Evolutionary conservation across 2,888 invertebrate genomes (phyloP), one percentile per base, ranked within the genome.

Genomic region (Parnassius orleans): DNA sequence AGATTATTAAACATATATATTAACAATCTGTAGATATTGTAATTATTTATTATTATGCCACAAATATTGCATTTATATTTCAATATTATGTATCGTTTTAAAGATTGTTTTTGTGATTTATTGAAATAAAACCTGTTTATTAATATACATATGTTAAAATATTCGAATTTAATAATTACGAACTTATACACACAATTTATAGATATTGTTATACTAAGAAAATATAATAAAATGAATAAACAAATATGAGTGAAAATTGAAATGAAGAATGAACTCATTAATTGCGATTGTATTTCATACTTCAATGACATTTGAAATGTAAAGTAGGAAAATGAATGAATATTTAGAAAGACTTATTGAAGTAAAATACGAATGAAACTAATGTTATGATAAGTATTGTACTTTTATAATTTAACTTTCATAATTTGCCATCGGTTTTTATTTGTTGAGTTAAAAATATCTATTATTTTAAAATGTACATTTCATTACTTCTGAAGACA

Each of bases 121-220:
- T 85, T 78, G 81, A 88, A 88, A 90, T 90, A 90, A 90, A 90
- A 89, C 89, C 81, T 86, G 90, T 91, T 90, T 91, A 91, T 91
- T 91, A 91, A 91, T 90, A 91, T 91, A 92, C 90, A 91, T 91
- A 90, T 92, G 91, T 91, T 91, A 91, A 91, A 91, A 91, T 91
- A 91, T 91, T 91, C 91, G 91, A 91, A 91, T 91, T 91, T 91
- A 91, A 91, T 91, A 91, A 91, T 91, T 91, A 91, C 90, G 91
- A 91, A 91, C 91, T 91, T 91, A 91, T 91, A 91, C 91, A 91
- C 84, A 89, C 91, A 86, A 91, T 91, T 91, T 91, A 91, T 91
- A 91, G 91, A 90, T 91, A 91, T 90, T 91, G 90, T 88, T 90
- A 91, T 91, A 91, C 88, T 91, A 91, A 91, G 90, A 90, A 90